Evolutionary conservation across 2,113 vertebrate species (phyloP).

Genomic region (Cercopithecus mona): DNA sequence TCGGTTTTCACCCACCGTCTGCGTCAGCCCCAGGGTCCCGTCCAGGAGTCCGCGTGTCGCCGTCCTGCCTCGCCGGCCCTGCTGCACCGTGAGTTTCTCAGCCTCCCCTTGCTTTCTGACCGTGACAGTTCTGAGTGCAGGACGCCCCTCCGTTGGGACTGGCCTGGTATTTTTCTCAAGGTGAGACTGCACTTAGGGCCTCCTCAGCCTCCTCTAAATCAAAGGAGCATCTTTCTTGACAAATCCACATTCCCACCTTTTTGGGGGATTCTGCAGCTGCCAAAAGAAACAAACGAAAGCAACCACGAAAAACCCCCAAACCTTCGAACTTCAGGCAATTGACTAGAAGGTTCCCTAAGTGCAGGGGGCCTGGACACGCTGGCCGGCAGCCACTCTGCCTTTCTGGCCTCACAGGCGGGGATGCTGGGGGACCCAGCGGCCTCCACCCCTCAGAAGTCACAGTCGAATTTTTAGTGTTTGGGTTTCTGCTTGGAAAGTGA

Average conservation of each 20-base stretch:
- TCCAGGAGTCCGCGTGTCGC: too few relatives aligned
- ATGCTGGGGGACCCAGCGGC: too few relatives aligned
- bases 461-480: fast-evolving
- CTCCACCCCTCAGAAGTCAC: fast-evolving
- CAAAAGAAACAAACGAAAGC: too few relatives aligned
- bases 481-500: not conserved
- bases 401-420: not conserved
- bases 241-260: not conserved
- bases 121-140: fast-evolving
- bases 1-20: fast-evolving
- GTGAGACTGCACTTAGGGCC: too few relatives aligned
- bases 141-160: fast-evolving
- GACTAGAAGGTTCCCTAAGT: not conserved
- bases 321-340: not conserved
- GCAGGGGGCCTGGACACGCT: not conserved
- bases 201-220: not conserved
- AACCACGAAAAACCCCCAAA: not conserved
- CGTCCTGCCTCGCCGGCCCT: too few relatives aligned
- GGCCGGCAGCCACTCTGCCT: fast-evolving
- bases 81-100: not conserved
- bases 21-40: too few relatives aligned
- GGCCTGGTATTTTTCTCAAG: not conserved
- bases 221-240: not conserved
- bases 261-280: too few relatives aligned
- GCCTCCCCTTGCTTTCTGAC: fast-evolving